Percentiles rank a stretch among this genome's conserved stretches.
phyloP scores from a whole-genome alignment of 2,888 invertebrate species.

The Leptinotarsa juncta region DNA sequence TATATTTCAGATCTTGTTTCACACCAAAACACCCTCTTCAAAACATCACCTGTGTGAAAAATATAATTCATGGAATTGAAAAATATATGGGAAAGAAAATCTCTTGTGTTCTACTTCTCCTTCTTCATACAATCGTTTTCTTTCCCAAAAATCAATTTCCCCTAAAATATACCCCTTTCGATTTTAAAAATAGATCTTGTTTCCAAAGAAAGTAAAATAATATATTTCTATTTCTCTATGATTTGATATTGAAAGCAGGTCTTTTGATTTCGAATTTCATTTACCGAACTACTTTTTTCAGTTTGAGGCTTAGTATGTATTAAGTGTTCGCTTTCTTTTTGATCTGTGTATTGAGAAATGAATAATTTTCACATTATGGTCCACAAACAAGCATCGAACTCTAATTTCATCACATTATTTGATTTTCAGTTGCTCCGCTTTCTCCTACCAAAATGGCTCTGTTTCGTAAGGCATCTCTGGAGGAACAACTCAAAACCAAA shows the following conservation, averaged over 20 bases:
- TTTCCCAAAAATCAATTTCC: too few species aligned
- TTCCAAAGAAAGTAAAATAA: too few species aligned
- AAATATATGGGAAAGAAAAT: too few species aligned
- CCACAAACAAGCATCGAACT: neutral
- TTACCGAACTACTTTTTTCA: neutral
- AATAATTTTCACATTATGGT: neutral
- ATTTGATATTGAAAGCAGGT: too few species aligned
- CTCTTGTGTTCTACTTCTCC: neutral
- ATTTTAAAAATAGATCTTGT: too few species aligned
- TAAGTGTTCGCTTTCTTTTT: neutral
- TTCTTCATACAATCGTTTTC: too few species aligned
- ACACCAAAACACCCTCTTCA: too few species aligned
- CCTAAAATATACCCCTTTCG: too few species aligned
- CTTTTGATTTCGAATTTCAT: neutral
- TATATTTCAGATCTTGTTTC: too few species aligned
- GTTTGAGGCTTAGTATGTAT: conserved; percentile 1
- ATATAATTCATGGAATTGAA: too few species aligned
- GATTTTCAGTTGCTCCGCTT: conserved; percentile 76
- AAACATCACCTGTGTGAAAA: too few species aligned
- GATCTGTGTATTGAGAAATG: neutral
- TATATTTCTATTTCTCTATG: too few species aligned
- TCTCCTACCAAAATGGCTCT: conserved; percentile 78
- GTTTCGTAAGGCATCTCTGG: conserved; percentile 73
- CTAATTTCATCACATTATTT: conserved; percentile 6
- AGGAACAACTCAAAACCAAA: conserved; percentile 68